These are phyloP conservation scores for Pterocles burchelli DNA, from an alignment of 2,113 vertebrate species.

Conservation along the genomic window DNA sequence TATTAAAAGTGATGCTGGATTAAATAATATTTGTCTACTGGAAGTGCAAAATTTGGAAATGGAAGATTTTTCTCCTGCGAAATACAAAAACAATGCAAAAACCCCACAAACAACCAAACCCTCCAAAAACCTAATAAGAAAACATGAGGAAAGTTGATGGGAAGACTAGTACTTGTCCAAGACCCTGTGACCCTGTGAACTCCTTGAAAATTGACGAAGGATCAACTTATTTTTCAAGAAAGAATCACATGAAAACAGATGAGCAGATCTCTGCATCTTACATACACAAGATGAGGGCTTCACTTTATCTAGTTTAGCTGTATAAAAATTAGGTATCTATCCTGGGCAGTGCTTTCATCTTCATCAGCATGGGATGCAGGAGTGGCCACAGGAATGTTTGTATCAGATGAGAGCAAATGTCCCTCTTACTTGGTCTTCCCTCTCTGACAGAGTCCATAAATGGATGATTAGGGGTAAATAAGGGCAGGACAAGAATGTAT, in stretches of 20 bases:
- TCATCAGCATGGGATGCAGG: background rate
- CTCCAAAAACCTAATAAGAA: background rate
- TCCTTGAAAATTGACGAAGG: background rate
- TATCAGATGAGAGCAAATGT: background rate
- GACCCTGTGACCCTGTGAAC: background rate
- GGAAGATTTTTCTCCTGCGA: background rate
- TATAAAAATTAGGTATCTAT: background rate
- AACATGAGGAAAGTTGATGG: background rate
- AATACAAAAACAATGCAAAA: background rate
- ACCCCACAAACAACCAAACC: background rate
- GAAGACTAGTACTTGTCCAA: background rate
- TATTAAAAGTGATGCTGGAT: background rate
- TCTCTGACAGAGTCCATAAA: background rate
- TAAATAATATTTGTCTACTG: background rate
- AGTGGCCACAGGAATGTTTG: background rate
- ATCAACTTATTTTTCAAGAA: background rate
- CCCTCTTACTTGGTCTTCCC: background rate
- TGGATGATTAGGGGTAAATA: background rate
- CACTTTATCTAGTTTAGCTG: background rate
- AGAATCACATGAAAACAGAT: background rate
- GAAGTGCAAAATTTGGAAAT: slow-evolving; percentile 26
- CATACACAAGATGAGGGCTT: background rate
- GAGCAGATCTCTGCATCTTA: background rate
- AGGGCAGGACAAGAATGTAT: background rate
- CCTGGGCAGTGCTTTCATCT: background rate